Evolutionary conservation across 2,797 vertebrate species (phyloP), one percentile per base, ranked within the genome.

Genomic region (Eupleurogrammus muticus): DNA sequence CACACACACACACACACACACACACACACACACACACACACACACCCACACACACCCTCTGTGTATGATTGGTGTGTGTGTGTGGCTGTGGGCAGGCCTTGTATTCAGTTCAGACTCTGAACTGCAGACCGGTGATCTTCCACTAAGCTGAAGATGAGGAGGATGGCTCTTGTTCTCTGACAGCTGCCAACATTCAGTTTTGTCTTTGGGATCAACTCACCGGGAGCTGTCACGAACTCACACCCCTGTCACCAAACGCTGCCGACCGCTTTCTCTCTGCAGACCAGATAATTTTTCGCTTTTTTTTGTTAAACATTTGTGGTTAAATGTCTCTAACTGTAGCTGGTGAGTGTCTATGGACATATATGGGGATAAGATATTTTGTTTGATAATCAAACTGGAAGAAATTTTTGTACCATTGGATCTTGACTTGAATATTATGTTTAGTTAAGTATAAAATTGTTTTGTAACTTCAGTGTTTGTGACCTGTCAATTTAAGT

Each of bases 271-370:
- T 44, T 48, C 17, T 6, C 0, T 47, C 35, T n/a, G 0, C 66
- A 51, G 3, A 38, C 5, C 11, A 9, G 21, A 1, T 19, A 5
- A 0, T 14, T n/a, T n/a, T 0, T 1, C 7, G n/a, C 35, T 2
- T 46, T 59, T 56, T 38, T 35, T 46, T 59, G 59, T 38, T 35
- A 44, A 42, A 9, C 54, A 40, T 23, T 11, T 19, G 4, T 52
- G 36, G 3, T 60, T 70, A 79, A 73, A 92, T 92, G 91, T 83
- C 84, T 56, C 80, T 92, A 0, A 89, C 86, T 3, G 70, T 90
- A 32, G 82, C 75, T 2, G 91, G 90, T 92, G 66, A 90, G 90
- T 87, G 52, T 17, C 2, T 2, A 0, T 52, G 14, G 2, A 2
- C 35, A 10, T 9, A 13, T 36, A 36, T 23, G 28, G 10, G 4